Evolutionary conservation across 2,797 vertebrate species (phyloP).

Genomic region (Melanitta fusca): DNA sequence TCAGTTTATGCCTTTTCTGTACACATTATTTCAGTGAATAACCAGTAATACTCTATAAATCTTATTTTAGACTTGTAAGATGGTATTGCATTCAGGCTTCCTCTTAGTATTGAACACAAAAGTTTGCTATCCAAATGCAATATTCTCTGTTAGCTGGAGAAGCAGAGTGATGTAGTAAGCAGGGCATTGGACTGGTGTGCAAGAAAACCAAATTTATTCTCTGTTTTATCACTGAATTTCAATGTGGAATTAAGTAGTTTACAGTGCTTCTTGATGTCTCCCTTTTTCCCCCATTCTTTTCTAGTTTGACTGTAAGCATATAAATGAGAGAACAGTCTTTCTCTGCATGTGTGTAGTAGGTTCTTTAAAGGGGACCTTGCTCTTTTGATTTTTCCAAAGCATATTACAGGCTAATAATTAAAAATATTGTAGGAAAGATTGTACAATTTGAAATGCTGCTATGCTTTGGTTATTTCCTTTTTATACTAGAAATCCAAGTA

Average conservation of each 20-base stretch:
- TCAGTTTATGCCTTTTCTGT: neutral
- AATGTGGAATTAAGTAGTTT: neutral
- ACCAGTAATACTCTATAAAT: neutral
- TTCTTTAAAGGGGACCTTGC: neutral
- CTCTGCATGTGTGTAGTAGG: neutral
- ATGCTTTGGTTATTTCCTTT: neutral
- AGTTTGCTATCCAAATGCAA: neutral
- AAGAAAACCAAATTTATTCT: neutral
- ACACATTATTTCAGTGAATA: neutral
- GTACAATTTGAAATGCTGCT: neutral
- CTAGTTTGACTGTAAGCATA: neutral
- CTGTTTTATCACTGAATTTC: neutral
- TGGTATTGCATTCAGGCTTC: neutral
- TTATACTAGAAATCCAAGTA: neutral
- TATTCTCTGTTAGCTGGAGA: neutral
- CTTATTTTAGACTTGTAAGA: neutral
- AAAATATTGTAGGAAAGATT: neutral
- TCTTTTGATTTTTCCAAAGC: neutral
- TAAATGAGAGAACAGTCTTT: neutral
- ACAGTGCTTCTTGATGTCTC: neutral
- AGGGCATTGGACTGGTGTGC: neutral
- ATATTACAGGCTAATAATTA: neutral
- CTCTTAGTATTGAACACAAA: neutral
- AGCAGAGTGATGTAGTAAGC: neutral
- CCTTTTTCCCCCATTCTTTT: neutral